A percentile compares a stretch with the other conserved stretches of the same genome.
These are phyloP conservation scores for Pempheris klunzingeri DNA, from an alignment of 2,797 vertebrate species.

Conservation along the genomic window DNA sequence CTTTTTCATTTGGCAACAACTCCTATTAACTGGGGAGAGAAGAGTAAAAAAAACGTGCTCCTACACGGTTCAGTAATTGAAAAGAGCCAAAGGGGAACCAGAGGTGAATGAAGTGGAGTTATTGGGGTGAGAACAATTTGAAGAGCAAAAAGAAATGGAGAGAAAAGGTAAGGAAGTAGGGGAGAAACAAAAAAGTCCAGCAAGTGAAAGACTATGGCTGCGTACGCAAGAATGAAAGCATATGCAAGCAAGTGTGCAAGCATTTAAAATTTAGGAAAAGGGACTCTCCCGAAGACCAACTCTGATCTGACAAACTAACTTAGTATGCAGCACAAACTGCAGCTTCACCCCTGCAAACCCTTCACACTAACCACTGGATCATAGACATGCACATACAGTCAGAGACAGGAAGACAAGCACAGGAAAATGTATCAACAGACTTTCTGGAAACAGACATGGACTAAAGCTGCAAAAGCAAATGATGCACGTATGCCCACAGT, in stretches of 20 bases:
- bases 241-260: conserved; percentile 3
- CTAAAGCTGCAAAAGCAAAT: conserved; percentile 20
- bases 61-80: conserved; percentile 37
- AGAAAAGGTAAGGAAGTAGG: background rate
- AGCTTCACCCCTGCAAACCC: conserved; percentile 14
- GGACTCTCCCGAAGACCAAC: conserved; percentile 20
- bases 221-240: background rate
- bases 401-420: conserved; percentile 16
- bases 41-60: conserved; percentile 22
- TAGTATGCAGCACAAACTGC: conserved; percentile 5
- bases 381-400: background rate
- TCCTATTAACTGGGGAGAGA: conserved; percentile 10
- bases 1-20: conserved; percentile 21
- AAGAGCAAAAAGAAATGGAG: conserved; percentile 14
- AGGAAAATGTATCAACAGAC: background rate
- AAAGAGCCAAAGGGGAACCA: conserved; percentile 28
- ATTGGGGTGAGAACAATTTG: conserved; percentile 32
- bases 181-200: conserved; percentile 7
- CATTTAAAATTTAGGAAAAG: conserved; percentile 29
- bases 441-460: conserved; percentile 7
- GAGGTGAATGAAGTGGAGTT: conserved; percentile 32
- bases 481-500: conserved; percentile 15
- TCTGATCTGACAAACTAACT: conserved; percentile 26
- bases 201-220: conserved; percentile 11
- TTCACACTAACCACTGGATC: conserved; percentile 4